Base-by-base conservation (phyloP, 2,113 vertebrate species). In the rat (Rattus norvegicus) region DNA sequence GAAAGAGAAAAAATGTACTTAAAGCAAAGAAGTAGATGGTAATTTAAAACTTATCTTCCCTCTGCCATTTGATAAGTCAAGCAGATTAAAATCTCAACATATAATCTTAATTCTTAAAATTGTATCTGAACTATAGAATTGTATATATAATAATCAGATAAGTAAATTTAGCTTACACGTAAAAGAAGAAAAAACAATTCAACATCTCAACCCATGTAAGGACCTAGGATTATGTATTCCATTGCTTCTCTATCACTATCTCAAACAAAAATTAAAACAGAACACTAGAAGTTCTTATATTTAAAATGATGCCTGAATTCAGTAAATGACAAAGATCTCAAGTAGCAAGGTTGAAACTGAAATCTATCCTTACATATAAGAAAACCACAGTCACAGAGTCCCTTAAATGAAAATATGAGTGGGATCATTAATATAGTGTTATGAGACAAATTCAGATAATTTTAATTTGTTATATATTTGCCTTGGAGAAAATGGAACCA, bases 141-240 rank as follows among this genome's bases (percentile, higher is more conserved):
- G 24, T 26, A 7, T 88, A 14, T n/a, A 14, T 6, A 54, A 47
- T 8, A 69, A 81, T 73, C 79, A 88, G 92, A 88, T 54, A 67
- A 86, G 13, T 83, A 1, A 56, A 49, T n/a, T 76, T 92, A 54
- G 85, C 87, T 87, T 28, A 72, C n/a, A 43, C n/a, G 12, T 36
- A 59, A 10, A 43, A 43, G 43, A 88, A 63, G 2, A 83, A 92
- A 89, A 54, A 36, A 20, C n/a, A 14, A 59, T 43, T 33, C 22
- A 81, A 16, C 11, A 80, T 9, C 6, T 76, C 36, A 72, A 10
- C 19, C 94, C 2, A 83, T 77, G 81, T 93, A 47, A 22, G 17
- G 80, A 36, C 0, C 2, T 81, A 28, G 73, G 5, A 43, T 0
- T 6, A 12, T 2, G 43, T 43, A 43, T 43, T 3, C 12, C 67